These are phyloP conservation scores for Drosophila paulistorum DNA, from an alignment of 1,140 invertebrate species.

Conservation along the genomic window DNA sequence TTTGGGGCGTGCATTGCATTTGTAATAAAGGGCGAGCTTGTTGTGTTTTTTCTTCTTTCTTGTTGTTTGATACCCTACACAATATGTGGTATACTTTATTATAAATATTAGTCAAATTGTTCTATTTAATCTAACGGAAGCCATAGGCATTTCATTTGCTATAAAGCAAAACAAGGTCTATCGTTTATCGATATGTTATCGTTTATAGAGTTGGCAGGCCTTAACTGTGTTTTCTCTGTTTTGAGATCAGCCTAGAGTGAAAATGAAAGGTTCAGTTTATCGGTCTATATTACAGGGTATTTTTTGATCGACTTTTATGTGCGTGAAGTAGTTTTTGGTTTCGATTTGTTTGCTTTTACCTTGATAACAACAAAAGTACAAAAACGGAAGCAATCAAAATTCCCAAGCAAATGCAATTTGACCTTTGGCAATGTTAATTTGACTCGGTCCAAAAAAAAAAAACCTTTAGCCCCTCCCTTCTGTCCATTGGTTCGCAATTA, in stretches of 20 bases:
- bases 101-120: too few relatives aligned
- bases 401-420: slow-evolving; percentile 51
- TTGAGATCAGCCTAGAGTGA: too few relatives aligned
- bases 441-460: slow-evolving; percentile 19
- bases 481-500: not conserved
- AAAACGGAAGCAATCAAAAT: slow-evolving; percentile 76
- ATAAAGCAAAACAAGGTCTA: too few relatives aligned
- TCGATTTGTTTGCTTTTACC: slow-evolving; percentile 34
- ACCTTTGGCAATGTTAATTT: slow-evolving; percentile 60
- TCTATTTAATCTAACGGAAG: too few relatives aligned
- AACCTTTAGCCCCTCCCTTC: not conserved
- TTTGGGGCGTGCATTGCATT: slow-evolving; percentile 65
- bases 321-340: not conserved
- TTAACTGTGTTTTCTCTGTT: too few relatives aligned
- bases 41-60: slow-evolving; percentile 5
- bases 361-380: slow-evolving; percentile 25
- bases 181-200: too few relatives aligned
- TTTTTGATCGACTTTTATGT: not conserved
- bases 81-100: too few relatives aligned
- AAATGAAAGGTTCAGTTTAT: too few relatives aligned
- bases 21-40: slow-evolving; percentile 38
- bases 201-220: too few relatives aligned
- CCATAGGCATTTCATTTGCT: too few relatives aligned
- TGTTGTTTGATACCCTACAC: not conserved
- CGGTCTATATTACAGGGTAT: not conserved